A percentile compares a stretch with the other conserved stretches of the same genome.
phyloP scores from a whole-genome alignment of 2,888 invertebrate species.

The Ecdyonurus torrentis region DNA sequence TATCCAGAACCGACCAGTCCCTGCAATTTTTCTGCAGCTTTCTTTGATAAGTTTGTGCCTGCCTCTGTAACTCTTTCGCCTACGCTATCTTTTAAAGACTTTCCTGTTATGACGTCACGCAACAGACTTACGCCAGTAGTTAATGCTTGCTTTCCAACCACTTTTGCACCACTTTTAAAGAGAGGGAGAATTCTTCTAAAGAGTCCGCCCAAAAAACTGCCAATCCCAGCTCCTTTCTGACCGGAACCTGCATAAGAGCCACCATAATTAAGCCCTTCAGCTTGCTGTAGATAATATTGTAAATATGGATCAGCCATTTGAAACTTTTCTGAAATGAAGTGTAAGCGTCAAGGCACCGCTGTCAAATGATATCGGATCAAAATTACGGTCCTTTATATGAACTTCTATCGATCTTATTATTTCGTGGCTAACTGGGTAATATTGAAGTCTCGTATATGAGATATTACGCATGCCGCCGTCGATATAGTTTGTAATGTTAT shows the following conservation, averaged over 20 bases:
- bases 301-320: neutral
- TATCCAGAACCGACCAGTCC: neutral
- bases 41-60: neutral
- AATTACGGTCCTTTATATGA: neutral
- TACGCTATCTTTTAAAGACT: neutral
- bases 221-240: neutral
- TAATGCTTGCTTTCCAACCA: neutral
- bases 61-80: neutral
- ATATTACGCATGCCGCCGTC: neutral
- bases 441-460: neutral
- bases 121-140: neutral
- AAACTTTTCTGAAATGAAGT: neutral
- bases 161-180: neutral
- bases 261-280: neutral
- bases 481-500: conserved; percentile 2
- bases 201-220: neutral
- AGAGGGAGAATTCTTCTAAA: neutral
- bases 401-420: neutral
- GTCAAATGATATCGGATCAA: neutral
- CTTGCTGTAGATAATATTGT: neutral
- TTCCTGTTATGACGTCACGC: neutral
- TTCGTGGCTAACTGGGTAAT: neutral
- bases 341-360: neutral
- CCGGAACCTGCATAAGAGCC: neutral
- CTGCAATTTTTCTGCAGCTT: neutral